phyloP scores from a whole-genome alignment of 2,113 vertebrate genomes.

The Ariopsis seemanni region DNA sequence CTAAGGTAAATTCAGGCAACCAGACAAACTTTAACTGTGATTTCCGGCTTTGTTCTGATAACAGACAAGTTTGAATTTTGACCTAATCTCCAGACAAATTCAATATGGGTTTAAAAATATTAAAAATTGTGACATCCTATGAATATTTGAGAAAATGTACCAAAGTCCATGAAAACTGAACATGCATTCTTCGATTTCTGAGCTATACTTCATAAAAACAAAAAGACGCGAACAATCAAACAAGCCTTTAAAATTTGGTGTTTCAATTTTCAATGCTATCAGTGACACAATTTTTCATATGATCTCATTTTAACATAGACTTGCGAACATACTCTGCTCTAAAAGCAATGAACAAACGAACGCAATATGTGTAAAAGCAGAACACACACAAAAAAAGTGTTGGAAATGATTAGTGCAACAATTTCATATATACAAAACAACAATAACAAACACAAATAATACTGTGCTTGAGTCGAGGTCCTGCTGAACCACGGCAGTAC shows the following conservation, averaged over 20 bases:
- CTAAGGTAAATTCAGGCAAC: neutral
- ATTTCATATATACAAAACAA: constrained; percentile 62
- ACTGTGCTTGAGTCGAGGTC: constrained; percentile 63
- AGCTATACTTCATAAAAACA: neutral
- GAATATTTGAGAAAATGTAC: neutral
- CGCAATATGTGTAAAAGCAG: constrained; percentile 37
- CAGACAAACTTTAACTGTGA: neutral
- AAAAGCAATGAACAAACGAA: constrained; percentile 49
- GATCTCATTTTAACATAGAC: neutral
- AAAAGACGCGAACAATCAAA: neutral
- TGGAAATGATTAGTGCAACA: constrained; percentile 72
- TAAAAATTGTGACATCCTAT: neutral
- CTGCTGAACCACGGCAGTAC: constrained; percentile 42
- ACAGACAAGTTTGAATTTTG: neutral
- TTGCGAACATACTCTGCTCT: neutral
- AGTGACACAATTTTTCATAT: neutral
- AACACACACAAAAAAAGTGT: constrained; percentile 55
- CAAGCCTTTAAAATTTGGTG: neutral
- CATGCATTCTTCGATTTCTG: neutral
- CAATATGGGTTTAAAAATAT: neutral
- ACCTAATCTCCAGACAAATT: neutral
- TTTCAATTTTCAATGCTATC: neutral
- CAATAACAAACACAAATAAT: constrained; percentile 60
- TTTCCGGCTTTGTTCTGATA: neutral
- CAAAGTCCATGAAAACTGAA: neutral